These are phyloP conservation scores for Tympanuchus pallidicinctus DNA, from an alignment of 2,113 vertebrate species.

Conservation along the genomic window DNA sequence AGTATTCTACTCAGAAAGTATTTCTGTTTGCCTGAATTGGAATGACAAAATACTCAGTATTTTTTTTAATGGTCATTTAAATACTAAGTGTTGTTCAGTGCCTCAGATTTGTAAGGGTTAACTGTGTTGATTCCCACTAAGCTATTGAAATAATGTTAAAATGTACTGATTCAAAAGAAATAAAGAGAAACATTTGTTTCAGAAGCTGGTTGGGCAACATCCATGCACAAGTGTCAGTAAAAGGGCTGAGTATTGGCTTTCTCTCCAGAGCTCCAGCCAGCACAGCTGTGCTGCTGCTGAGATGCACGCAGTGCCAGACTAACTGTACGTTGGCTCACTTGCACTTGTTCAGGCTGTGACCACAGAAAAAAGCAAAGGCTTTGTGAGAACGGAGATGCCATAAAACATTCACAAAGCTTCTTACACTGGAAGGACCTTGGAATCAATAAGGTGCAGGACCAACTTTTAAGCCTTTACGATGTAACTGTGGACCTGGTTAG, in stretches of 20 bases:
- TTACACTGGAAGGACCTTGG: background rate
- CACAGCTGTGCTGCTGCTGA: conserved; percentile 11
- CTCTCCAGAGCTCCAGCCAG: background rate
- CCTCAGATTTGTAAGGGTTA: background rate
- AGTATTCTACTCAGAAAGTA: background rate
- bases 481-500: background rate
- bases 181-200: conserved; percentile 8
- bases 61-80: too few relatives aligned
- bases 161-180: background rate
- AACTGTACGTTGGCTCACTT: background rate
- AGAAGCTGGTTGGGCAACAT: background rate
- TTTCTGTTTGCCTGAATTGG: background rate
- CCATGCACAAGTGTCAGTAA: background rate
- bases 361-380: background rate
- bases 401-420: background rate
- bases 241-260: background rate
- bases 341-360: background rate
- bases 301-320: background rate
- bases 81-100: background rate
- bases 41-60: background rate
- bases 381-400: background rate
- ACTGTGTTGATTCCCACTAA: background rate
- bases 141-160: background rate
- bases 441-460: background rate
- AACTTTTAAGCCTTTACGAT: background rate